Conservation (phyloP, 2,113 vertebrate genomes). For the Butastur rufipennis region DNA sequence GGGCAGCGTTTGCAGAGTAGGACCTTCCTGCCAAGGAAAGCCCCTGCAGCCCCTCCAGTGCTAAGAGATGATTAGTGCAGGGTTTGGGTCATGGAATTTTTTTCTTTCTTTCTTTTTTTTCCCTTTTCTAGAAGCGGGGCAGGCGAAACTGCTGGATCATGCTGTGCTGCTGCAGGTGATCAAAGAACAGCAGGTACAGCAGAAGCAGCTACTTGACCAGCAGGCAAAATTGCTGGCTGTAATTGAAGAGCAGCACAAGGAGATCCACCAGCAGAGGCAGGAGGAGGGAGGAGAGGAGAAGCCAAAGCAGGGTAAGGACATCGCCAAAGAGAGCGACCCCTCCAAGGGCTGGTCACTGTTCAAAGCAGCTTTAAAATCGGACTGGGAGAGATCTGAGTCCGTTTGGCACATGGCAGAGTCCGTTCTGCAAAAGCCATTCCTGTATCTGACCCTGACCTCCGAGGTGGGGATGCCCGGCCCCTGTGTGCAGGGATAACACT, state of each 20-base stretch:
- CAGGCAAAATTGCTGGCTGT: conserved; percentile 93
- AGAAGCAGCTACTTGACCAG: conserved; percentile 94
- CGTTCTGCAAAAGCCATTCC: background rate
- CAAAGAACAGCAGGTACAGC: conserved; percentile 93
- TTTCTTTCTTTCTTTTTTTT: background rate
- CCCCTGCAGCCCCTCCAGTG: background rate
- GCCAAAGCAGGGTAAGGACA: conserved; percentile 48
- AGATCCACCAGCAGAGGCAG: conserved; percentile 89
- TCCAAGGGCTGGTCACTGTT: rapidly evolving
- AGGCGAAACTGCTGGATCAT: conserved; percentile 85
- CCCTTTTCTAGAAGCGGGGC: conserved; percentile 68
- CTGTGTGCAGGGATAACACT: background rate
- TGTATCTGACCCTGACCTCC: background rate
- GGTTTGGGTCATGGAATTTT: background rate
- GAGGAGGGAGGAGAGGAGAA: conserved; percentile 77
- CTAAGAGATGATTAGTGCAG: background rate
- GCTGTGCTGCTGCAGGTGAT: conserved; percentile 91
- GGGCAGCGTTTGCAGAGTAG: background rate
- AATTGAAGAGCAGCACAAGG: conserved; percentile 96
- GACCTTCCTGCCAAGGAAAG: background rate
- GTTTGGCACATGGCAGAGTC: background rate
- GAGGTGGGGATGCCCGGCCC: background rate
- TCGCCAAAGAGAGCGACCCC: background rate
- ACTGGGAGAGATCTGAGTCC: background rate
- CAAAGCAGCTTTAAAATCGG: background rate